Conservation (phyloP, 1,140 invertebrate species). For the Drosophila saltans region DNA sequence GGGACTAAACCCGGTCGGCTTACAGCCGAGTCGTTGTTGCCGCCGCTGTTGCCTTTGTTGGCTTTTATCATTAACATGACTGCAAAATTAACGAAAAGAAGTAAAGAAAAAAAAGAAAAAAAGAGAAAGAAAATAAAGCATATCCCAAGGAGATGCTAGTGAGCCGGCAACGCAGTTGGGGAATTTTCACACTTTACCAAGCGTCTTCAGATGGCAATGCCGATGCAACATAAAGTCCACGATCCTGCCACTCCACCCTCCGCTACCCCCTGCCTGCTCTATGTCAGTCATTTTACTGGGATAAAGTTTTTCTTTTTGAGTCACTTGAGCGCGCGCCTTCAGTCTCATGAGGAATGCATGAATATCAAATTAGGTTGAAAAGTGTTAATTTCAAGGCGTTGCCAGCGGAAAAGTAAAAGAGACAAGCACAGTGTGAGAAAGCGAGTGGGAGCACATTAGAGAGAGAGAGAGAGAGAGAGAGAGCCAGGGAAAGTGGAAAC, state of each 20-base stretch:
- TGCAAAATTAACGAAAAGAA: conserved; percentile 63
- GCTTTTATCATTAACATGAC: conserved; percentile 75
- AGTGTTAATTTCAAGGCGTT: conserved; percentile 74
- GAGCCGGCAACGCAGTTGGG: conserved; percentile 47
- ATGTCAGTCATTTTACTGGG: conserved; percentile 49
- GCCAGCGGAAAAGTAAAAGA: neutral
- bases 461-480: neutral
- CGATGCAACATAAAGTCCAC: conserved; percentile 22
- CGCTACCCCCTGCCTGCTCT: conserved; percentile 20
- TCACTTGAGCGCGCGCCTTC: conserved; percentile 19
- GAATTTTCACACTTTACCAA: conserved; percentile 64
- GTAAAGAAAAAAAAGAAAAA: conserved; percentile 11
- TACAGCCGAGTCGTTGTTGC: conserved; percentile 30
- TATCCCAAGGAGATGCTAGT: conserved; percentile 1
- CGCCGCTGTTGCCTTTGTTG: conserved; percentile 54
- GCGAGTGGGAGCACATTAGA: neutral
- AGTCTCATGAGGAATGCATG: conserved; percentile 69
- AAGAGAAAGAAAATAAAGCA: neutral
- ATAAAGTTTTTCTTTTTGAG: conserved; percentile 54
- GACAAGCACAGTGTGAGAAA: neutral
- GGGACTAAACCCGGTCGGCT: conserved; percentile 64
- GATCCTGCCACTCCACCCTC: neutral
- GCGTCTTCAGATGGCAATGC: conserved; percentile 29
- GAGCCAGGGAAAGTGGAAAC: neutral
- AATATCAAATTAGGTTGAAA: conserved; percentile 73